Conservation (phyloP, 1,140 invertebrate genomes). For the Araneus ventricosus region DNA sequence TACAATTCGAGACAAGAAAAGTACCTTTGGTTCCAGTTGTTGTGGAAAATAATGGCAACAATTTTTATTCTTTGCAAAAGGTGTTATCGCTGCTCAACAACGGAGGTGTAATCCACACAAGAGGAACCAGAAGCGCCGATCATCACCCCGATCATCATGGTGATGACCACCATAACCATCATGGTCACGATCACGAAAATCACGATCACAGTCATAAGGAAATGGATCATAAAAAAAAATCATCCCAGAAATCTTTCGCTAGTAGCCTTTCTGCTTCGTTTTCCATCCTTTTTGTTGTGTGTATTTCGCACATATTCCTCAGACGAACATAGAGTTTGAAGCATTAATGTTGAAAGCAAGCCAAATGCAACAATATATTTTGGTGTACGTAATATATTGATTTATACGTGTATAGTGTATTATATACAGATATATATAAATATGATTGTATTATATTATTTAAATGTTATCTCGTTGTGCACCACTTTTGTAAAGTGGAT, state of each 20-base stretch:
- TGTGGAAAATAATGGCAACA: constrained; percentile 35
- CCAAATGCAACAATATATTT: neutral
- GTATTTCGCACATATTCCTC: neutral
- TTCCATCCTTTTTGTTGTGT: neutral
- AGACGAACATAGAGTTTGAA: neutral
- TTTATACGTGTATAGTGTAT: neutral
- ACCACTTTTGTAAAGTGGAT: neutral
- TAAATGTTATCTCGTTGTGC: neutral
- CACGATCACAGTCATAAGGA: neutral
- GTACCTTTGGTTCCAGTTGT: constrained; percentile 48
- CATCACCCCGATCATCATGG: constrained; percentile 31
- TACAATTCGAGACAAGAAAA: neutral
- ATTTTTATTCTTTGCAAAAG: constrained; percentile 29
- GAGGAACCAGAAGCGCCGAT: neutral
- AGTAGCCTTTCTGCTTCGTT: neutral
- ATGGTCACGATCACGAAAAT: constrained; percentile 29
- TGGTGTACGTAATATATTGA: neutral
- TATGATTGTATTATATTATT: neutral
- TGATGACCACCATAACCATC: constrained; percentile 51
- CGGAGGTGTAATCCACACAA: neutral
- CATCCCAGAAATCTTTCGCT: neutral
- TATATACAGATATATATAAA: neutral
- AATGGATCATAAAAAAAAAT: neutral
- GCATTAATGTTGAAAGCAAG: neutral
- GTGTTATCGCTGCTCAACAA: neutral